phyloP scores from a whole-genome alignment of 2,113 vertebrate genomes.

The Tricholaema leucomelas region DNA sequence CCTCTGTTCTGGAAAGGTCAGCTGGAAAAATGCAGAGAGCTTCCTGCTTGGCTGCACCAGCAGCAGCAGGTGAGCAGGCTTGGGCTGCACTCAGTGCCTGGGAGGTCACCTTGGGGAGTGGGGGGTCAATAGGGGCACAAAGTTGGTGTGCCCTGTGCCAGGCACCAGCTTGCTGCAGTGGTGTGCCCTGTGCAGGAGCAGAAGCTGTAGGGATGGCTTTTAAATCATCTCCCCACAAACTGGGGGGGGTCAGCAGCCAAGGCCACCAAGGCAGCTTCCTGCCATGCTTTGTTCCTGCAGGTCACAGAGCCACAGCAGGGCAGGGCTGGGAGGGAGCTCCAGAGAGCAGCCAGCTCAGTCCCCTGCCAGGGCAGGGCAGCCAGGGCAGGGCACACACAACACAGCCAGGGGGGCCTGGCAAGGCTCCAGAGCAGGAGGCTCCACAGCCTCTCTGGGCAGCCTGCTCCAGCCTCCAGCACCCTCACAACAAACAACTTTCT shows the following conservation, averaged over 20 bases:
- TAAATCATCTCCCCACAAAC: not conserved
- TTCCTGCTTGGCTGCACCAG: not conserved
- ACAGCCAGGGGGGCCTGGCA: too few species aligned
- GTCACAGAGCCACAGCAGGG: not conserved
- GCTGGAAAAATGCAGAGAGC: not conserved
- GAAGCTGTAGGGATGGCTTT: not conserved
- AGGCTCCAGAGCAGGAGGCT: too few species aligned
- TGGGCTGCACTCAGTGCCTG: not conserved
- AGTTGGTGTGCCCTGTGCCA: not conserved
- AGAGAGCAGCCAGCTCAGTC: too few species aligned
- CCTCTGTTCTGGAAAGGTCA: accelerated
- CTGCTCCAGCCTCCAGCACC: too few species aligned
- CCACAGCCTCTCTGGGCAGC: too few species aligned
- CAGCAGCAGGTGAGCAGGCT: not conserved
- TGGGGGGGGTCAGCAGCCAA: not conserved
- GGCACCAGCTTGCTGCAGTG: not conserved
- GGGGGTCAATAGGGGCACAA: not conserved
- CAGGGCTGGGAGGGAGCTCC: too few species aligned
- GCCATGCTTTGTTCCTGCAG: not conserved
- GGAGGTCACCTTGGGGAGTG: not conserved
- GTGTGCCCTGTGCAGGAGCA: accelerated
- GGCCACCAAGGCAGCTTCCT: not conserved
- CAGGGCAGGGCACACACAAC: too few species aligned
- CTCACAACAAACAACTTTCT: too few species aligned
- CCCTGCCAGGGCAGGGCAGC: too few species aligned